A percentile compares a stretch with the other conserved stretches of the same genome.
phyloP scores from a whole-genome alignment of 2,113 vertebrate species.

The Scytalopus superciliaris region DNA sequence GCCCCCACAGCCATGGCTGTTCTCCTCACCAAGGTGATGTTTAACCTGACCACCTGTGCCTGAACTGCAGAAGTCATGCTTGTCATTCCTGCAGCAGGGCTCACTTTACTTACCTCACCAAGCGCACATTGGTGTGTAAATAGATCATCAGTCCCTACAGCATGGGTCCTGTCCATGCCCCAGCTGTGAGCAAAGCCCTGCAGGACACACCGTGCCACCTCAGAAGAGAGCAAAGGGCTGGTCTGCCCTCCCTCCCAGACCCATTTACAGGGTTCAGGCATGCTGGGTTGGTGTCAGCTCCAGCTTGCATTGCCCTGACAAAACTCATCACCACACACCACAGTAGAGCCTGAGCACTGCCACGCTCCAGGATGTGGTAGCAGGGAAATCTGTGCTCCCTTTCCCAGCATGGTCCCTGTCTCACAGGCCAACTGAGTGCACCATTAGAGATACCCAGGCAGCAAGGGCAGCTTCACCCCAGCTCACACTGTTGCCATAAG shows the following conservation, averaged over 20 bases:
- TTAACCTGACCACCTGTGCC: background rate
- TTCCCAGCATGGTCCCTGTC: rapidly evolving
- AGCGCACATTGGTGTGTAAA: rapidly evolving
- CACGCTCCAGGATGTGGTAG: rapidly evolving
- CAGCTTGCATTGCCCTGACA: background rate
- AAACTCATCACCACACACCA: background rate
- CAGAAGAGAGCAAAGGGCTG: background rate
- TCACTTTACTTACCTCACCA: background rate
- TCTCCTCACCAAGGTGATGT: background rate
- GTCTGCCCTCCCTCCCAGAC: background rate
- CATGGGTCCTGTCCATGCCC: background rate
- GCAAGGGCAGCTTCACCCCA: background rate
- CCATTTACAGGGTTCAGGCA: background rate
- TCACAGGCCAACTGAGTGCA: background rate
- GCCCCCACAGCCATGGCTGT: background rate
- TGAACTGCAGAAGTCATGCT: background rate
- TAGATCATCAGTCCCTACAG: background rate
- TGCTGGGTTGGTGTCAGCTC: background rate
- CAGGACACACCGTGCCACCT: rapidly evolving
- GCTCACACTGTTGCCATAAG: too few species aligned
- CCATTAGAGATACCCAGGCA: rapidly evolving
- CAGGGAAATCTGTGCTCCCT: background rate
- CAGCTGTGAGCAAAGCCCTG: background rate
- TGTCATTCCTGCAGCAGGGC: background rate
- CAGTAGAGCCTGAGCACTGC: background rate